Evolutionary conservation across 2,888 invertebrate species (phyloP).

Genomic region (Zygaena filipendulae): DNA sequence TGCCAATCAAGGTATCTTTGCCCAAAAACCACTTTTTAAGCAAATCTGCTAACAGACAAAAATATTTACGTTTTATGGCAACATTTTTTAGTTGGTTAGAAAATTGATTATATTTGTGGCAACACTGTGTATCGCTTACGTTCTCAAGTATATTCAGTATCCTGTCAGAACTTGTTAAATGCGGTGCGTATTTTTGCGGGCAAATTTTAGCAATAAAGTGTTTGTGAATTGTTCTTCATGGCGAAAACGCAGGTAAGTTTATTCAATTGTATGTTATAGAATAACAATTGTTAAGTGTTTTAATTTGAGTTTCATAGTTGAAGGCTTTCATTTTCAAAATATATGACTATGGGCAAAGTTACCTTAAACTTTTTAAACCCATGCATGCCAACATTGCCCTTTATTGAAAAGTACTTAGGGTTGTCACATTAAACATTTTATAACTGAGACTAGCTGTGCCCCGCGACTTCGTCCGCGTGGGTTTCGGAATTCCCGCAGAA

Average conservation of each 20-base stretch:
- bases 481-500: no score
- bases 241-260: conserved; percentile 5
- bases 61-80: not conserved
- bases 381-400: conserved; percentile 5
- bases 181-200: not conserved
- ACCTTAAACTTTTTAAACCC: not conserved
- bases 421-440: conserved; percentile 1
- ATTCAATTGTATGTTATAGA: conserved; percentile 2
- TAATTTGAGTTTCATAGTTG: not conserved
- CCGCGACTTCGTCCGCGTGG: no score
- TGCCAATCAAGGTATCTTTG: not conserved
- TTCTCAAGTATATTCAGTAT: not conserved
- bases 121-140: not conserved
- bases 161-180: not conserved
- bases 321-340: not conserved
- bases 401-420: conserved; percentile 5
- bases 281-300: not conserved
- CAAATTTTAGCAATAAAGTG: conserved; percentile 1
- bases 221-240: conserved; percentile 3
- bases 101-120: not conserved
- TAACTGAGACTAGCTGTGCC: not conserved
- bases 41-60: not conserved
- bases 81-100: not conserved
- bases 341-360: not conserved
- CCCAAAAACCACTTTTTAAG: not conserved